Evolutionary conservation across 2,888 invertebrate genomes (phyloP), one percentile per base, ranked within the genome.

Genomic region (Labia minor): DNA sequence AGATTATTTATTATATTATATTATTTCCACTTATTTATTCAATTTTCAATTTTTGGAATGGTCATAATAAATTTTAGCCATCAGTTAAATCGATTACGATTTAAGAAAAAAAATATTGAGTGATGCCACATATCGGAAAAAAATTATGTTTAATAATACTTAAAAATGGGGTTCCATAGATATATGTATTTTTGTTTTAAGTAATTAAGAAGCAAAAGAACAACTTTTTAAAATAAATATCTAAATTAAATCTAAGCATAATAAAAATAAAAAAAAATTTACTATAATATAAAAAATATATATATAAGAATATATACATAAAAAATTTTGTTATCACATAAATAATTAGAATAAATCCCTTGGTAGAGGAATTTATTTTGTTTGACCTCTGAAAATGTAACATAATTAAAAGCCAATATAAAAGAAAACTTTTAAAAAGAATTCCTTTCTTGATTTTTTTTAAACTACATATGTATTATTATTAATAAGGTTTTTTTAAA

Each of bases 81-180:
- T 49, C 16, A 11, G 3, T 49, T 49, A n/a, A 49, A n/a, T 14
- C 49, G 14, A 6, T 3, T 49, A n/a, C n/a, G n/a, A 49, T 49
- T 49, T 49, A 49, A 49, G 3, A 49, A 49, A 49, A n/a, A 49
- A 49, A 10, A 6, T 49, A n/a, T 49, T 14, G 14, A 49, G 16
- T 8, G 49, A 26, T 16, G 49, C 49, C 49, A 49, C 49, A 49
- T 49, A 49, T 49, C 49, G 49, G 49, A 49, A 49, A 49, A 49
- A 49, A 49, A 49, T 49, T 49, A 49, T n/a, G n/a, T 49, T 49
- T 10, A 49, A 49, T 49, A 49, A 49, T 49, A 49, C 49, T 49
- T 49, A 14, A 26, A 26, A 26, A 26, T n/a, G 26, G 26, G 26
- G 8, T 26, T 26, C 26, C n/a, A n/a, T n/a, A n/a, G n/a, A n/a